Percentiles rank a stretch among this genome's conserved stretches.
Evolutionary conservation across 2,797 vertebrate genomes (phyloP).

Genomic region (Tragopan temminckii): DNA sequence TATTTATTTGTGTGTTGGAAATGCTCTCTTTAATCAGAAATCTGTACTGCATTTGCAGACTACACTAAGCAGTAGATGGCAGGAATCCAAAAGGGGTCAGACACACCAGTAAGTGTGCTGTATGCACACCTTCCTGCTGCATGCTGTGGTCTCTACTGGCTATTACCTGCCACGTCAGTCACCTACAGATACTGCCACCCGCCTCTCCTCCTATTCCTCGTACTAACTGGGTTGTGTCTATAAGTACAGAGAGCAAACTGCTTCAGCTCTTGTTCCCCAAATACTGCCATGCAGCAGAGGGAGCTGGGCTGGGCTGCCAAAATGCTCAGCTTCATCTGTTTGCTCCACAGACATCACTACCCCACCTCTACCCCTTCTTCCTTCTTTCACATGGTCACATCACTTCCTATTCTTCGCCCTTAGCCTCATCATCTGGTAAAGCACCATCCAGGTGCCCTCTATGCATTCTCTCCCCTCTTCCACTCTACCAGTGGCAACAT

Average conservation of each 20-base stretch:
- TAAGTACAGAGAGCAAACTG: background rate
- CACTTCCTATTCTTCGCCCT: background rate
- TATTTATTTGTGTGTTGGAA: conserved; percentile 35
- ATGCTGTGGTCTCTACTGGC: background rate
- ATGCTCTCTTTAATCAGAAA: conserved; percentile 42
- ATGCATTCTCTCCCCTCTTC: background rate
- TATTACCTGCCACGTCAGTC: background rate
- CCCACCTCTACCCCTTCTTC: background rate
- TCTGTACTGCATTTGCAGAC: conserved; percentile 7
- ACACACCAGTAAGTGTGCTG: background rate
- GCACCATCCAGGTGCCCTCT: background rate
- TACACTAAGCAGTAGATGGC: background rate
- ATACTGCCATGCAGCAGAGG: fast-evolving
- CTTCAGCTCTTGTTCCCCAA: fast-evolving
- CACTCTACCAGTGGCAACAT: background rate
- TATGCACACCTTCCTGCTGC: background rate
- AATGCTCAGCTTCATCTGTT: background rate
- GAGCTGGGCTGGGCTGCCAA: background rate
- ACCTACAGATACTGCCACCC: background rate
- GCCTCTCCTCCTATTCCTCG: fast-evolving
- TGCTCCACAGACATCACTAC: background rate
- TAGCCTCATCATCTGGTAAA: background rate
- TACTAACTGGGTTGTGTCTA: fast-evolving
- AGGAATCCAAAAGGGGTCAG: background rate
- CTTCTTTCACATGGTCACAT: background rate